Percentiles rank a stretch among this genome's conserved stretches.
Evolutionary conservation across 2,797 vertebrate genomes (phyloP).

Genomic region (Coendou prehensilis): DNA sequence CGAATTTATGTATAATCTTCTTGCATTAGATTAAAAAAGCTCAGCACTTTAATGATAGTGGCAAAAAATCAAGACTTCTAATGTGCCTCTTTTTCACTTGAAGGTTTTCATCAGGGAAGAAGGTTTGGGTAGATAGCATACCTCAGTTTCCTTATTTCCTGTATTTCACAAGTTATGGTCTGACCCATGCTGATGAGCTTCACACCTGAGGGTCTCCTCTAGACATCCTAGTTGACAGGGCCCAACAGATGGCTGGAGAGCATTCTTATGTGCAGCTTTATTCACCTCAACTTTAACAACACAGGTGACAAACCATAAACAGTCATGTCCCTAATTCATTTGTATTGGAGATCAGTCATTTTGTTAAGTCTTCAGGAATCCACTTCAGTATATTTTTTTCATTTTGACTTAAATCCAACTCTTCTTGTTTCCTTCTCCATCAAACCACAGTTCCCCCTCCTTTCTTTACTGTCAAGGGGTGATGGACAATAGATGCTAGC

Average conservation of each 20-base stretch:
- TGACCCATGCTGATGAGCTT: background rate
- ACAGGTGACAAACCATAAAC: conserved; percentile 9
- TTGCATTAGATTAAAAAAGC: background rate
- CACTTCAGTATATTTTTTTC: background rate
- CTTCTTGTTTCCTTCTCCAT: conserved; percentile 66
- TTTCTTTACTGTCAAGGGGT: conserved; percentile 63
- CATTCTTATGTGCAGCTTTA: background rate
- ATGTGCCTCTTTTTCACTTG: background rate
- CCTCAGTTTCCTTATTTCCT: background rate
- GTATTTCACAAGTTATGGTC: background rate
- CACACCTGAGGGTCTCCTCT: background rate
- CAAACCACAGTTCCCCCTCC: conserved; percentile 10
- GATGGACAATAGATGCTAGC: conserved; percentile 80
- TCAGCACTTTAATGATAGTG: background rate
- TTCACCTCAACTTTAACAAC: background rate
- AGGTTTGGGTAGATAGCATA: background rate
- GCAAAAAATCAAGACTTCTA: conserved; percentile 8
- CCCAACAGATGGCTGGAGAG: background rate
- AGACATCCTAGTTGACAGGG: background rate
- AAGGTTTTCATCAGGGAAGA: background rate
- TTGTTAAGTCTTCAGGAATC: conserved; percentile 34
- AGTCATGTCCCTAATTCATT: background rate
- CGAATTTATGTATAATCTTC: background rate
- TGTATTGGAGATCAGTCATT: background rate
- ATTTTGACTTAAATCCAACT: conserved; percentile 70